phyloP scores from a whole-genome alignment of 1,140 invertebrate genomes.

The Cydia pomonella region DNA sequence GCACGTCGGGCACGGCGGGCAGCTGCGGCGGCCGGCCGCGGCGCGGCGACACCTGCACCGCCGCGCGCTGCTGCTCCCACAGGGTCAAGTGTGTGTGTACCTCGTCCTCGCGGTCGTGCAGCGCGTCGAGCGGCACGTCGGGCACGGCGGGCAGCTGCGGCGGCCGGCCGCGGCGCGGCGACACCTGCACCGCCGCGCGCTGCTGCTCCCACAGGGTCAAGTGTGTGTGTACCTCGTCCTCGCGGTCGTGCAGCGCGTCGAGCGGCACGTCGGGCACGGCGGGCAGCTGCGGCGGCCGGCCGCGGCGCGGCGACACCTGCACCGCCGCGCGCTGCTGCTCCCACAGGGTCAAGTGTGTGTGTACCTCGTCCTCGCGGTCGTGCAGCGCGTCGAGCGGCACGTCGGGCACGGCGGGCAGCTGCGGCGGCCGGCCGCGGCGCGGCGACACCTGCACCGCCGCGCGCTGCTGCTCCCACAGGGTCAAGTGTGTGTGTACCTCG shows the following conservation, averaged over 20 bases:
- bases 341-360: too few species aligned
- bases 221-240: too few species aligned
- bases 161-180: constrained; percentile 77
- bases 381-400: constrained; percentile 80
- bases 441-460: constrained; percentile 82
- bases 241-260: too few species aligned
- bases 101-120: constrained; percentile 83
- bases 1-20: too few species aligned
- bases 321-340: too few species aligned
- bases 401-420: constrained; percentile 58
- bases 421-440: constrained; percentile 67
- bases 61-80: too few species aligned
- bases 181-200: constrained; percentile 81
- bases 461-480: constrained; percentile 85
- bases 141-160: constrained; percentile 59
- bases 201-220: constrained; percentile 86
- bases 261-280: too few species aligned
- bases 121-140: constrained; percentile 77
- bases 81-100: too few species aligned
- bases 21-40: too few species aligned
- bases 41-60: too few species aligned
- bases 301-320: too few species aligned
- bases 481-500: constrained; percentile 76
- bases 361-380: constrained; percentile 82
- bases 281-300: too few species aligned